Evolutionary conservation across 2,113 vertebrate species (phyloP).

Genomic region (Turdus rufiventris): DNA sequence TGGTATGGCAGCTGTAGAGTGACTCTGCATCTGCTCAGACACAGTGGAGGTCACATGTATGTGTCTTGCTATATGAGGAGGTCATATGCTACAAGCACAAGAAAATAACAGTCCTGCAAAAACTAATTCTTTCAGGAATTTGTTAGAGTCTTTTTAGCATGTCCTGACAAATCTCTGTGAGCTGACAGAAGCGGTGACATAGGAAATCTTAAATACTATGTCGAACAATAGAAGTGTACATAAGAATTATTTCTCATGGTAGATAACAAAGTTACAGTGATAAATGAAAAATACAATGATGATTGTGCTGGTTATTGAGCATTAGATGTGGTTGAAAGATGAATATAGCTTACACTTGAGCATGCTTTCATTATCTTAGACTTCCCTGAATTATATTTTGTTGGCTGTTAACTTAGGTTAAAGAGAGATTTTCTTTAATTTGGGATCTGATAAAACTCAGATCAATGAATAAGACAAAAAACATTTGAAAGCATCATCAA

Average conservation of each 20-base stretch:
- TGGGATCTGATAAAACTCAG: not conserved
- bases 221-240: rapidly evolving
- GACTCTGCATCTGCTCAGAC: not conserved
- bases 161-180: not conserved
- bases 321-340: not conserved
- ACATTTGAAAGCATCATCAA: not conserved
- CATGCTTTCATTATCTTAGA: not conserved
- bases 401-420: not conserved
- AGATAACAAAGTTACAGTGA: not conserved
- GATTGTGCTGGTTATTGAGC: not conserved
- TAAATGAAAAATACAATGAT: not conserved
- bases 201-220: not conserved
- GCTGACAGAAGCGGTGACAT: not conserved
- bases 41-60: rapidly evolving
- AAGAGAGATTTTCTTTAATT: not conserved
- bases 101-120: not conserved
- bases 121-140: not conserved
- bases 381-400: not conserved
- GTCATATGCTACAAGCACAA: not conserved
- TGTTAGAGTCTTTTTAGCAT: rapidly evolving
- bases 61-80: not conserved
- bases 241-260: not conserved
- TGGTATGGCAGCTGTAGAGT: not conserved
- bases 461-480: not conserved
- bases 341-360: not conserved